These are phyloP conservation scores for Drosophila anceps DNA, from an alignment of 2,888 invertebrate genomes.

Conservation along the genomic window DNA sequence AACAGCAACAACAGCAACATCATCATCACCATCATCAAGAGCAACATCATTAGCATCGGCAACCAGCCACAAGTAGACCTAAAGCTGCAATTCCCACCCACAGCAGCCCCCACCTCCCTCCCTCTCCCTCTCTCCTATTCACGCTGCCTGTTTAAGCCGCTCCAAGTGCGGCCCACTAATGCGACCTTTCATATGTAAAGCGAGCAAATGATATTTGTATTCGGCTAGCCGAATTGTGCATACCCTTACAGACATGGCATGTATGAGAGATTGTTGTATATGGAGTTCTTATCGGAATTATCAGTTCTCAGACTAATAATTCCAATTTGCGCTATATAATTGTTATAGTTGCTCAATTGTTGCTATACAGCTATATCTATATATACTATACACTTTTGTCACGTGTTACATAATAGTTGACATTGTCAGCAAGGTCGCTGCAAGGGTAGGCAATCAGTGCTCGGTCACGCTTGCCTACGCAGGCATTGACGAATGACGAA, in stretches of 20 bases:
- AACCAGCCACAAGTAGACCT: conserved; percentile 39
- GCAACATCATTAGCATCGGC: neutral
- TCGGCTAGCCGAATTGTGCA: neutral
- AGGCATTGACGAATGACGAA: conserved; percentile 31
- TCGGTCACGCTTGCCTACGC: conserved; percentile 32
- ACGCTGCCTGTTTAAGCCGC: conserved; percentile 1
- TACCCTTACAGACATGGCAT: conserved; percentile 6
- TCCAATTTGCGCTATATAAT: neutral
- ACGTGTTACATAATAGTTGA: neutral
- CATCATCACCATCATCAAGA: neutral
- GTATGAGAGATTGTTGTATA: too few relatives aligned
- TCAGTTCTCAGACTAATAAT: neutral
- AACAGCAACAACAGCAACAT: neutral
- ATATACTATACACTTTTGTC: neutral
- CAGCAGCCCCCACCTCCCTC: neutral
- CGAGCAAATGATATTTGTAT: neutral
- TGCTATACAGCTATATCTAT: neutral
- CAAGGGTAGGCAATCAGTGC: conserved; percentile 1
- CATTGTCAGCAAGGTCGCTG: neutral
- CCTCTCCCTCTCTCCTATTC: neutral
- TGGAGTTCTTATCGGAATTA: neutral
- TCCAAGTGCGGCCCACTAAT: conserved; percentile 14
- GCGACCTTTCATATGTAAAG: conserved; percentile 30
- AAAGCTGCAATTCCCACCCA: neutral
- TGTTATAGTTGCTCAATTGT: neutral